phyloP scores from a whole-genome alignment of 2,888 invertebrate genomes.

The Cosmopolites sordidus region DNA sequence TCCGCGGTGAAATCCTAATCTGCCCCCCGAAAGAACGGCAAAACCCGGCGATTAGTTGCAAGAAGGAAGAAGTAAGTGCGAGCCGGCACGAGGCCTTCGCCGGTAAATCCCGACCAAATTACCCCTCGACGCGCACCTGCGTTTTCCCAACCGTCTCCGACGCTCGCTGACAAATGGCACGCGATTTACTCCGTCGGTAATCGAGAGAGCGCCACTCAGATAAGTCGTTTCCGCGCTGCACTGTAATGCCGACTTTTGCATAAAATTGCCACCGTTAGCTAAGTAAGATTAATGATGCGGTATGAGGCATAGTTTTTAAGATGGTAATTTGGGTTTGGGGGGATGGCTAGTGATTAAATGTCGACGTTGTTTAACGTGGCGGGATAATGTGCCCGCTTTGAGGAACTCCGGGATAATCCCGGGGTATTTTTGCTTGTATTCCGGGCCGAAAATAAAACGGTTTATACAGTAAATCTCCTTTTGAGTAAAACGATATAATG shows the following conservation, averaged over 20 bases:
- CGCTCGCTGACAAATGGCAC: constrained; percentile 47
- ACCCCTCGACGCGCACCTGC: constrained; percentile 43
- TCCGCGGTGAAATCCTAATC: background rate
- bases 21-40: background rate
- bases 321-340: constrained; percentile 35
- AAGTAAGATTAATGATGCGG: constrained; percentile 42
- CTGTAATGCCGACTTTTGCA: constrained; percentile 44
- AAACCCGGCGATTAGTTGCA: too few relatives aligned
- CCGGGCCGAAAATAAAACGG: too few relatives aligned
- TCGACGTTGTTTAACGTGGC: background rate
- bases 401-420: too few relatives aligned
- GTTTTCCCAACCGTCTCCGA: constrained; percentile 39
- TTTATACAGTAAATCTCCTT: too few relatives aligned
- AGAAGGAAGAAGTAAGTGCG: too few relatives aligned
- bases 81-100: too few relatives aligned
- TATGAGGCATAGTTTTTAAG: constrained; percentile 41
- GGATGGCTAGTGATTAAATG: constrained; percentile 1
- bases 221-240: constrained; percentile 39
- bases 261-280: constrained; percentile 42
- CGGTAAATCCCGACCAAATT: constrained; percentile 45
- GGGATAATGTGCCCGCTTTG: background rate
- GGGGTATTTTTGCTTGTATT: too few relatives aligned
- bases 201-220: constrained; percentile 34
- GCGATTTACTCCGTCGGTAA: constrained; percentile 45
- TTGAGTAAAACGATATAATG: too few relatives aligned